These are phyloP conservation scores for Lamprotornis superbus DNA, from an alignment of 2,113 vertebrate genomes.

Conservation along the genomic window DNA sequence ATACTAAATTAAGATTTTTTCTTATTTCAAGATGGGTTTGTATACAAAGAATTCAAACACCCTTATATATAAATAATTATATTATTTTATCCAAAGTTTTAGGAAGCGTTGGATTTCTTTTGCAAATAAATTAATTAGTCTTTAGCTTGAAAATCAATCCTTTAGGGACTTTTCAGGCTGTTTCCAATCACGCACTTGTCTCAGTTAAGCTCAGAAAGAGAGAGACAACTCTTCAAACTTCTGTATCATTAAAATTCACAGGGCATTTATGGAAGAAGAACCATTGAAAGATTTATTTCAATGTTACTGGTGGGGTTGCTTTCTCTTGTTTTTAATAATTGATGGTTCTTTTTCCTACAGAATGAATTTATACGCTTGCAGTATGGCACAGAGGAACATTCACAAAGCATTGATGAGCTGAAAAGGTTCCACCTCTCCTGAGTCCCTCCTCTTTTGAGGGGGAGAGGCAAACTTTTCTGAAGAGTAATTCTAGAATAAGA, in stretches of 20 bases:
- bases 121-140: not conserved
- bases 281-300: conserved; percentile 23
- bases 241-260: conserved; percentile 5
- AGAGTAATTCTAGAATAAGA: not conserved
- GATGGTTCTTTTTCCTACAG: not conserved
- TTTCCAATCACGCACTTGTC: not conserved
- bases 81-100: not conserved
- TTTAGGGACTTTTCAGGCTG: not conserved
- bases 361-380: not conserved
- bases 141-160: not conserved
- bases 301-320: not conserved
- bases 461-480: not conserved
- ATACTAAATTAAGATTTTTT: not conserved
- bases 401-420: not conserved
- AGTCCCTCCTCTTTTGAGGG: not conserved
- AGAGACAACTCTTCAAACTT: not conserved
- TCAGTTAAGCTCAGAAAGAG: not conserved
- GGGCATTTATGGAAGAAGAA: not conserved
- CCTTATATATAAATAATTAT: not conserved
- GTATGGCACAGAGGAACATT: not conserved
- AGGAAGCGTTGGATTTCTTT: not conserved
- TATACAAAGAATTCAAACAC: not conserved
- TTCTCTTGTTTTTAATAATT: not conserved
- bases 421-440: not conserved
- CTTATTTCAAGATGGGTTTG: not conserved